Base-by-base conservation (phyloP, 2,113 vertebrate genomes). In the Thinocorus orbignyianus region DNA sequence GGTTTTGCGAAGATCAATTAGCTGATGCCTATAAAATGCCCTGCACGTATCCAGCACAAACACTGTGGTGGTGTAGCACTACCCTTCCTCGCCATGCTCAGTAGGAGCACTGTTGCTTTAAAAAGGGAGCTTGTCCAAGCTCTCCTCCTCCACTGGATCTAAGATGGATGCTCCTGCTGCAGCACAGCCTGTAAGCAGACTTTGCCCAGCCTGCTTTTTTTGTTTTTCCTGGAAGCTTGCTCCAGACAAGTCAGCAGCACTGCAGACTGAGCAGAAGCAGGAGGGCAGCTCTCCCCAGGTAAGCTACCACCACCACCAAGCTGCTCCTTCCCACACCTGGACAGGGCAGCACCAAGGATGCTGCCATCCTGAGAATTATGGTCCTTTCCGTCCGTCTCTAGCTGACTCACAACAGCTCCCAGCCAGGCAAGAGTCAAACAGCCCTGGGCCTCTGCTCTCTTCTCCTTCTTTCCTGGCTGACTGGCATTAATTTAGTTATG, bases 131-230 rank as follows among this genome's bases (percentile, higher is more conserved):
- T 92, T 88, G 95, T 95, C 97, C 96, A 96, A 94, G 96, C 91
- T 86, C 91, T 95, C 94, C 91, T 95, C 94, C 93, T 96, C 96
- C 90, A 94, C 95, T 86, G 81, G 82, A 95, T 96, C 91, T 95
- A 96, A 97, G 97, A 95, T 88, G 96, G 93, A 97, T 92, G 93
- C 88, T 85, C 95, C 96, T 96, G 96, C 93, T 95, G 96, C 97
- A 97, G 96, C 92, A 44, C 83, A 97, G 95, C 79, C 96, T 93
- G 73, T 92, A 39, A 98, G 81, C 98, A 98, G 97, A 89, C 98
- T 98, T 94, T 97, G 89, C 93, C 97, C 97, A 97, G 97, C 95
- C 91, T 98, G 97, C 94, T 97, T 94, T 96, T 97, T 98, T 89
- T 98, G 97, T 96, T 97, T 98, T 91, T 90, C 71, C 91, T 98